Evolutionary conservation across 2,113 vertebrate species (phyloP).

Genomic region (Gasterosteus nipponicus): DNA sequence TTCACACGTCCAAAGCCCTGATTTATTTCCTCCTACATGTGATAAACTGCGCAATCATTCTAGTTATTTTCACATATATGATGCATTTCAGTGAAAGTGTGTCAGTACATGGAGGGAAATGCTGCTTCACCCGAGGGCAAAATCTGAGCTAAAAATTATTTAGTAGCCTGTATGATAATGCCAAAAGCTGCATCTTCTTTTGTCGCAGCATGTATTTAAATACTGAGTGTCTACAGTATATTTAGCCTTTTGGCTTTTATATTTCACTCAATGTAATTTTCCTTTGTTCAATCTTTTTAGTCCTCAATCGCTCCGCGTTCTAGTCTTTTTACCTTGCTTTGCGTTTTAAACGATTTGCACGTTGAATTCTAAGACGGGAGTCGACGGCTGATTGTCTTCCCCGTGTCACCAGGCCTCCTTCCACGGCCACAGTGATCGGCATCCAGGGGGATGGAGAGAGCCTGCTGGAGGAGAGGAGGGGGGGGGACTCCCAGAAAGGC

Average conservation of each 20-base stretch:
- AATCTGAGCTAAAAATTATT: constrained; percentile 45
- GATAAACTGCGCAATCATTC: neutral
- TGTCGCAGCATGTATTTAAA: constrained; percentile 3
- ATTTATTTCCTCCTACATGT: neutral
- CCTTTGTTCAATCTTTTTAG: neutral
- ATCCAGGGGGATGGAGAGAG: constrained; percentile 89
- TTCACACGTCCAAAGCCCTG: neutral
- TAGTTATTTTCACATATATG: neutral
- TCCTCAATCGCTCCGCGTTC: neutral
- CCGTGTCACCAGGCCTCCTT: constrained; percentile 86
- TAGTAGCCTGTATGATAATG: constrained; percentile 18
- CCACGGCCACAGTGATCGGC: constrained; percentile 90
- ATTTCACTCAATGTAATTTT: neutral
- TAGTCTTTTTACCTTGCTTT: neutral
- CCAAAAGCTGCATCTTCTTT: constrained; percentile 11
- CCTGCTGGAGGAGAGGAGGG: constrained; percentile 90
- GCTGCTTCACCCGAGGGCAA: constrained; percentile 28
- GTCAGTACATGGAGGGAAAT: constrained; percentile 10
- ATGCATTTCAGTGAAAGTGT: constrained; percentile 8
- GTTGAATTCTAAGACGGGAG: constrained; percentile 2
- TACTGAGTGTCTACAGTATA: neutral
- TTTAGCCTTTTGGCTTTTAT: constrained; percentile 2
- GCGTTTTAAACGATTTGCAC: neutral
- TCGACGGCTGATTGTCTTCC: constrained; percentile 33
- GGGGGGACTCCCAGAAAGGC: constrained; percentile 88